Conservation (phyloP, 2,888 invertebrate species). For the Hemistola chrysoprasaria region DNA sequence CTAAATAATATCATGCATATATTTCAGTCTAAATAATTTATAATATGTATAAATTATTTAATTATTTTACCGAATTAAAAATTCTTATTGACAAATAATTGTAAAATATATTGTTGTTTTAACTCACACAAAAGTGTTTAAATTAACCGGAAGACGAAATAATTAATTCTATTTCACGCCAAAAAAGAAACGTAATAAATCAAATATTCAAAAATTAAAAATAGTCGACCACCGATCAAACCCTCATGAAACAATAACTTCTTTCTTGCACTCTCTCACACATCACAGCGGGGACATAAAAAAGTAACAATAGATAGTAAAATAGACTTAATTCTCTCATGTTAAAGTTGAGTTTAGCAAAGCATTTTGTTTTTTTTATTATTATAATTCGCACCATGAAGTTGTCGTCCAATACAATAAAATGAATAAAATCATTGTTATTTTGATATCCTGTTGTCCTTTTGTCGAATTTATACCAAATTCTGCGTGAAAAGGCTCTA, state of each 20-base stretch:
- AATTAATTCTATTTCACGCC: slow-evolving; percentile 5
- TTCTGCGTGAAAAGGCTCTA: slow-evolving; percentile 37
- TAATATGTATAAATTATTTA: no score
- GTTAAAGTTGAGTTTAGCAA: slow-evolving; percentile 1
- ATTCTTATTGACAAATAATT: no score
- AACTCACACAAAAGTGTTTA: no score
- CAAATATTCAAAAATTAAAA: slow-evolving; percentile 41
- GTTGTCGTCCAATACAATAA: slow-evolving; percentile 39
- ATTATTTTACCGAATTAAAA: no score
- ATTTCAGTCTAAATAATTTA: no score
- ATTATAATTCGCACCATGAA: slow-evolving; percentile 41
- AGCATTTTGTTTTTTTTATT: slow-evolving; percentile 2
- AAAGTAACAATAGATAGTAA: background rate
- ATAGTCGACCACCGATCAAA: slow-evolving; percentile 47
- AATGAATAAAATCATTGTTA: slow-evolving; percentile 28
- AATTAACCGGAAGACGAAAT: slow-evolving; percentile 40
- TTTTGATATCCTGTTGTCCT: slow-evolving; percentile 43
- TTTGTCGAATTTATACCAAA: slow-evolving; percentile 39
- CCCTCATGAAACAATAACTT: slow-evolving; percentile 44
- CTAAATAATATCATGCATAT: no score
- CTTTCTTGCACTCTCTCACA: slow-evolving; percentile 16
- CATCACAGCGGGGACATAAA: slow-evolving; percentile 18
- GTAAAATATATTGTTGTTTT: no score
- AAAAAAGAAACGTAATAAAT: slow-evolving; percentile 45
- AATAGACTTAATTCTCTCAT: no score